These are phyloP conservation scores for Percina caprodes DNA, from an alignment of 2,113 vertebrate species.

Conservation along the genomic window DNA sequence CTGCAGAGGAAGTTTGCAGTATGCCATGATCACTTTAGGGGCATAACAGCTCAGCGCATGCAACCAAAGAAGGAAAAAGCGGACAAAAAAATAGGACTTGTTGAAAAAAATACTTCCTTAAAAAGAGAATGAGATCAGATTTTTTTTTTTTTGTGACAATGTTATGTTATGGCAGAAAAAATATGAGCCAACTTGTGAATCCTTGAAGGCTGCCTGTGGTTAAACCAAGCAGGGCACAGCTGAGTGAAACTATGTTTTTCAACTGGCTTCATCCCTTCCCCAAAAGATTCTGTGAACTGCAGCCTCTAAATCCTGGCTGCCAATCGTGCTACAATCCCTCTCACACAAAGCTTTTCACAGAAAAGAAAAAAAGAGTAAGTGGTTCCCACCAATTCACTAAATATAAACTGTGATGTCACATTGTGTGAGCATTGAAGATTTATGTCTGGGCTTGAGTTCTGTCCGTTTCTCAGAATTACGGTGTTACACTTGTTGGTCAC, in stretches of 20 bases:
- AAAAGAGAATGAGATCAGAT: not conserved
- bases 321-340: slow-evolving; percentile 44
- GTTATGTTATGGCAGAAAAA: not conserved
- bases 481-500: slow-evolving; percentile 47
- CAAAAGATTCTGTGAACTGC: slow-evolving; percentile 37
- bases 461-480: slow-evolving; percentile 58
- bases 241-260: slow-evolving; percentile 9
- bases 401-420: slow-evolving; percentile 38
- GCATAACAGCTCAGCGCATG: not conserved
- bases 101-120: not conserved
- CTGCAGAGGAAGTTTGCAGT: too few relatives aligned
- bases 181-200: not conserved
- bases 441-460: slow-evolving; percentile 32
- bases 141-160: not conserved
- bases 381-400: slow-evolving; percentile 22
- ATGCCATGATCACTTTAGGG: too few relatives aligned
- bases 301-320: slow-evolving; percentile 43
- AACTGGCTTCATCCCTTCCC: slow-evolving; percentile 9
- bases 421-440: slow-evolving; percentile 11
- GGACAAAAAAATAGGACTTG: not conserved
- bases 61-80: not conserved
- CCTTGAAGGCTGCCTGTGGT: slow-evolving; percentile 13
- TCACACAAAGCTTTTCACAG: slow-evolving; percentile 49
- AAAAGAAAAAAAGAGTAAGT: slow-evolving; percentile 43
- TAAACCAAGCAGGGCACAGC: slow-evolving; percentile 5